A percentile compares a stretch with the other conserved stretches of the same genome.
phyloP scores from a whole-genome alignment of 2,113 vertebrate species.

The Oostethus manadensis region DNA sequence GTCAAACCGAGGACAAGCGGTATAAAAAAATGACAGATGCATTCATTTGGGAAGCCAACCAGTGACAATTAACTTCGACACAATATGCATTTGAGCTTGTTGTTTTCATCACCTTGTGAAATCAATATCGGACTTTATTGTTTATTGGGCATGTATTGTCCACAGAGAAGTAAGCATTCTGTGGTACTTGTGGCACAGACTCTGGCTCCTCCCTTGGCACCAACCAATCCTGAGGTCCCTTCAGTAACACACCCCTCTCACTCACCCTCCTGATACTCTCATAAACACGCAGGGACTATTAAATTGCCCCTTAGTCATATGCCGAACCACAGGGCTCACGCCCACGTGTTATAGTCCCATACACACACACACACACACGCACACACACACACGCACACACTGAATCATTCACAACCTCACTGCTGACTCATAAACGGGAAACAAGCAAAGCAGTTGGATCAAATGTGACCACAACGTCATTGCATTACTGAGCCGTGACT shows the following conservation, averaged over 20 bases:
- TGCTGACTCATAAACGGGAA: constrained; percentile 43
- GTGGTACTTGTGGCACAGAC: constrained; percentile 18
- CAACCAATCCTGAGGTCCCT: constrained; percentile 36
- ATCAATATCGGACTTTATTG: background rate
- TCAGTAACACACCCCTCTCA: constrained; percentile 32
- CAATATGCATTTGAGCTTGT: background rate
- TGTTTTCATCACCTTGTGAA: background rate
- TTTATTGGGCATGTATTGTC: background rate
- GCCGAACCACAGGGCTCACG: constrained; percentile 16
- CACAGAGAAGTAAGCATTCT: constrained; percentile 11
- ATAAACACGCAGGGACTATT: constrained; percentile 21
- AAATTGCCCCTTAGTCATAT: constrained; percentile 41
- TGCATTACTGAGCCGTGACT: constrained; percentile 13
- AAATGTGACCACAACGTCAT: constrained; percentile 20
- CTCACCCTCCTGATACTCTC: constrained; percentile 1
- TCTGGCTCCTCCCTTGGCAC: constrained; percentile 12
- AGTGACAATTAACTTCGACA: background rate
- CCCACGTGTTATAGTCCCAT: constrained; percentile 24
- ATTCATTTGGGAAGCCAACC: background rate
- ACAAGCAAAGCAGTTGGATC: constrained; percentile 21
- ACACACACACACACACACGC: constrained; percentile 24
- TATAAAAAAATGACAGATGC: no score
- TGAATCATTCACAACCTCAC: constrained; percentile 34
- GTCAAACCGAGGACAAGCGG: no score
- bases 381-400: constrained; percentile 21